phyloP scores from a whole-genome alignment of 2,888 invertebrate species.

The Sesamia inferens region DNA sequence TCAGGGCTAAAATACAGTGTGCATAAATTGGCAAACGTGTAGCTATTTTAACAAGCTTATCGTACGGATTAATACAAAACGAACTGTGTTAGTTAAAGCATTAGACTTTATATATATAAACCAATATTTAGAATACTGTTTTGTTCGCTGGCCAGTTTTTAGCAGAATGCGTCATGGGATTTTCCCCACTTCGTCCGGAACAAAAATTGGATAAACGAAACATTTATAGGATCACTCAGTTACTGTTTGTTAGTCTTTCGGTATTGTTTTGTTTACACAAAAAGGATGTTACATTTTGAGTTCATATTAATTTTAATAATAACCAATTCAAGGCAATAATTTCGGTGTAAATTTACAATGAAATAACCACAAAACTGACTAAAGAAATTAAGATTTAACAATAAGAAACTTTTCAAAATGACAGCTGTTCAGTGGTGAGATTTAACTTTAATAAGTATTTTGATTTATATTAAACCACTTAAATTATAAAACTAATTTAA shows the following conservation, averaged over 20 bases:
- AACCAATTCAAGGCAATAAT: conserved; percentile 8
- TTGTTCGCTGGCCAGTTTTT: conserved; percentile 29
- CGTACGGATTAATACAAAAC: conserved; percentile 46
- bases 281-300: conserved; percentile 22
- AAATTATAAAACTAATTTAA: conserved; percentile 56
- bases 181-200: conserved; percentile 24
- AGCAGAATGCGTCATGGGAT: conserved; percentile 32
- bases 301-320: background rate
- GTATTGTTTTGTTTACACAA: conserved; percentile 3
- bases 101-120: conserved; percentile 38
- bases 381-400: conserved; percentile 27
- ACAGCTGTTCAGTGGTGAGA: conserved; percentile 52
- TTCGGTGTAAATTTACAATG: background rate
- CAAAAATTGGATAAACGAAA: conserved; percentile 51
- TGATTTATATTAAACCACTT: conserved; percentile 58
- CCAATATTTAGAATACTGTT: conserved; percentile 37
- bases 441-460: conserved; percentile 59
- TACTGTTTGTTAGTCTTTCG: conserved; percentile 31
- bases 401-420: conserved; percentile 32
- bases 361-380: conserved; percentile 1
- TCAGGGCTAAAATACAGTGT: conserved; percentile 55
- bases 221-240: conserved; percentile 48
- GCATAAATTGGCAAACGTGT: conserved; percentile 50
- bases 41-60: conserved; percentile 55
- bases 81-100: conserved; percentile 45